phyloP scores from a whole-genome alignment of 2,888 invertebrate species.

The Drosophila acutilabella region DNA sequence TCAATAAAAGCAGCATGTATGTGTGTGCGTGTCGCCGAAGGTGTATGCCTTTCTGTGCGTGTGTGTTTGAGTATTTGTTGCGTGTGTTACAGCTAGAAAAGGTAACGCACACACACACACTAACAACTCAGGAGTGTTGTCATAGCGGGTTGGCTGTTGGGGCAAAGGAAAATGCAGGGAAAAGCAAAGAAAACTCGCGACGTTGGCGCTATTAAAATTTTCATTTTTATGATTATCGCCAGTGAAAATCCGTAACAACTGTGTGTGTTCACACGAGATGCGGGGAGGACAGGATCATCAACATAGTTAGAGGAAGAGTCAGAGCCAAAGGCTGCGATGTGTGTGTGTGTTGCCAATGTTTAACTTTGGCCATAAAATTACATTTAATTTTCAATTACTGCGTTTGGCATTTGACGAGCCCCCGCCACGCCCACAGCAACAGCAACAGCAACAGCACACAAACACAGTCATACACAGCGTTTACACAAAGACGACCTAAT shows the following conservation, averaged over 20 bases:
- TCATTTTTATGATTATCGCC: constrained; percentile 77
- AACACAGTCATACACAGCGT: constrained; percentile 4
- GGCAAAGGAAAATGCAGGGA: background rate
- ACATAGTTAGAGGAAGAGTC: constrained; percentile 11
- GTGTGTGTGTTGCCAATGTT: constrained; percentile 40
- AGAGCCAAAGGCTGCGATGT: constrained; percentile 24
- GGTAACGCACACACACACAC: constrained; percentile 26
- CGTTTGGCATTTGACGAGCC: constrained; percentile 50
- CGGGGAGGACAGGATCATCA: constrained; percentile 11
- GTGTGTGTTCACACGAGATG: constrained; percentile 50
- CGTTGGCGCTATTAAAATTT: constrained; percentile 68
- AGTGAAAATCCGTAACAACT: constrained; percentile 74
- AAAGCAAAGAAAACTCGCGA: constrained; percentile 22
- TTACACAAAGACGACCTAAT: constrained; percentile 40
- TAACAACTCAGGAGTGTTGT: constrained; percentile 17
- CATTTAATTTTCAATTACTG: constrained; percentile 79
- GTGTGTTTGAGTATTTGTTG: constrained; percentile 14
- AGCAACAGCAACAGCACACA: background rate
- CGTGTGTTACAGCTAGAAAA: constrained; percentile 29
- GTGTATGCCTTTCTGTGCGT: background rate
- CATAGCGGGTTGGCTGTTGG: background rate
- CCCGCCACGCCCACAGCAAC: constrained; percentile 26
- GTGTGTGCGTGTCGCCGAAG: constrained; percentile 20
- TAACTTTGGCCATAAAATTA: constrained; percentile 75
- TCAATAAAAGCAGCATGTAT: constrained; percentile 55